A percentile compares a stretch with the other conserved stretches of the same genome.
Conservation (phyloP, 2,113 vertebrate species). For the Trinectes maculatus region DNA sequence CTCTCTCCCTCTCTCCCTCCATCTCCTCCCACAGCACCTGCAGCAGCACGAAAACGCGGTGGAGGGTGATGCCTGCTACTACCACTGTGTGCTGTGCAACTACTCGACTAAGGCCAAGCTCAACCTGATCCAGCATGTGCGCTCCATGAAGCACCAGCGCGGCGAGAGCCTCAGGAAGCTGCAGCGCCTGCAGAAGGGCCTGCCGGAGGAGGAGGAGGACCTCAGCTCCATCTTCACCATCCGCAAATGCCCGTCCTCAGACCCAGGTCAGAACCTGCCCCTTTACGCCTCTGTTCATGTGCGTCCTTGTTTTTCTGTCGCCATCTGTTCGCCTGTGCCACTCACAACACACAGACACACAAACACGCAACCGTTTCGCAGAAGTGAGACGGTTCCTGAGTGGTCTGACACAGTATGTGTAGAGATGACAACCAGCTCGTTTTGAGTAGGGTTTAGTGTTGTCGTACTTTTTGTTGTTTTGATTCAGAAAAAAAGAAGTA, state of each 20-base stretch:
- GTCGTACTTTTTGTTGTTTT: background rate
- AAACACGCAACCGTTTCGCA: too few species aligned
- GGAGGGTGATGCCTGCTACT: slow-evolving; percentile 96
- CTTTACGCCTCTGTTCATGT: slow-evolving; percentile 8
- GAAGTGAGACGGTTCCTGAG: too few species aligned
- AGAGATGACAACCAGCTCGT: background rate
- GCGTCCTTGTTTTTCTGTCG: background rate
- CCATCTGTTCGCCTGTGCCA: too few species aligned
- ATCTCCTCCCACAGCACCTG: slow-evolving; percentile 87
- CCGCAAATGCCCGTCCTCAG: slow-evolving; percentile 89
- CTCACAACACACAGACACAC: too few species aligned
- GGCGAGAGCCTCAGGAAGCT: slow-evolving; percentile 96
- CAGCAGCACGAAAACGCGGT: slow-evolving; percentile 95
- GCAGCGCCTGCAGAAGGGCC: slow-evolving; percentile 95
- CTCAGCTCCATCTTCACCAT: slow-evolving; percentile 97
- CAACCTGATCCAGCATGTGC: slow-evolving; percentile 98
- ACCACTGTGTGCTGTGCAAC: slow-evolving; percentile 95
- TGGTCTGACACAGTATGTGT: too few species aligned
- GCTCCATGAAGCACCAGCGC: slow-evolving; percentile 98
- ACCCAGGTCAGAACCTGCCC: slow-evolving; percentile 85
- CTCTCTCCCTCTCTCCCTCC: slow-evolving; percentile 28
- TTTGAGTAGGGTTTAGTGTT: background rate
- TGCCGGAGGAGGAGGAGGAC: slow-evolving; percentile 93
- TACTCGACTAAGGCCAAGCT: slow-evolving; percentile 99
- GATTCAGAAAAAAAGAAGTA: background rate